phyloP scores from a whole-genome alignment of 2,888 invertebrate species.

The Camponotus fellah region DNA sequence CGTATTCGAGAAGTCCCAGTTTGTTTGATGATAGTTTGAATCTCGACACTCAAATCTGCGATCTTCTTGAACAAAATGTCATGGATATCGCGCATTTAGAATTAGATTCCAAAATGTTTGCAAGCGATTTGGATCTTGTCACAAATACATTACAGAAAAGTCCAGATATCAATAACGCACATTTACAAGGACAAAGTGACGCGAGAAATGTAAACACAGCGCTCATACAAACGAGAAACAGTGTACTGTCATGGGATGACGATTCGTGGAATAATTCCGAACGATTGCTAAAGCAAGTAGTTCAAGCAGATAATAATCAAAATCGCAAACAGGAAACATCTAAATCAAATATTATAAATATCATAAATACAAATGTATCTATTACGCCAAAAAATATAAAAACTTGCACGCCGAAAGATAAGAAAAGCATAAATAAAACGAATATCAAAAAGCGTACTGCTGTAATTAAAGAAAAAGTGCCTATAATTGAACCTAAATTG shows the following conservation, averaged over 20 bases:
- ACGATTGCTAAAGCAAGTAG: constrained; percentile 58
- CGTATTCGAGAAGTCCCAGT: constrained; percentile 85
- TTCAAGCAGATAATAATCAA: constrained; percentile 39
- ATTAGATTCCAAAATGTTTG: constrained; percentile 65
- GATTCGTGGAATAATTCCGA: constrained; percentile 79
- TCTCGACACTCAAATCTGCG: constrained; percentile 87
- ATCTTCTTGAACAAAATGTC: constrained; percentile 86
- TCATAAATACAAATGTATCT: constrained; percentile 54
- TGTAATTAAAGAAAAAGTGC: constrained; percentile 27
- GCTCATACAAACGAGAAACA: constrained; percentile 50
- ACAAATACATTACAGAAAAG: constrained; percentile 13
- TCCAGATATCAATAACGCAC: neutral
- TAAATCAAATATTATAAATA: constrained; percentile 48
- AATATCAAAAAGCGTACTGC: constrained; percentile 11
- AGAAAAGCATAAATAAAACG: neutral
- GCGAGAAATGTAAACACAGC: neutral
- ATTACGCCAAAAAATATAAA: constrained; percentile 42
- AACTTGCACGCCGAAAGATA: neutral
- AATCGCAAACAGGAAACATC: constrained; percentile 34
- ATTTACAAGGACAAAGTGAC: constrained; percentile 9
- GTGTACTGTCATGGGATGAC: constrained; percentile 73
- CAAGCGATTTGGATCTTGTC: constrained; percentile 30
- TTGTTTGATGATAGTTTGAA: constrained; percentile 88
- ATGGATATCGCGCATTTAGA: constrained; percentile 75
- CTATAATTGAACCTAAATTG: constrained; percentile 54